Percentiles rank a stretch among this genome's conserved stretches.
phyloP scores from a whole-genome alignment of 2,113 vertebrate species.

The Xiphorhynchus elegans region DNA sequence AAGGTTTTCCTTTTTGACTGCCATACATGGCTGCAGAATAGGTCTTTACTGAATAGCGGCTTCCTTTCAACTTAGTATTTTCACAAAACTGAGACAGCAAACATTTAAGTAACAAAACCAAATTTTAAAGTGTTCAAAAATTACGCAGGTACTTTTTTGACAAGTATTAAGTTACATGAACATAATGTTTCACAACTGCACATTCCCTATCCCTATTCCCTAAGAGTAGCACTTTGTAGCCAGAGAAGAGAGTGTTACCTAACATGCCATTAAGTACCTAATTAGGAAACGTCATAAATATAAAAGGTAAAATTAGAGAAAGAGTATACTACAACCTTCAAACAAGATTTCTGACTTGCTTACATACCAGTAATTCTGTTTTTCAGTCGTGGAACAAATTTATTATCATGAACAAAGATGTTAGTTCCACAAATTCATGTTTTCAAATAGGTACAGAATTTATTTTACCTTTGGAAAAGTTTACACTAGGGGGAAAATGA shows the following conservation, averaged over 20 bases:
- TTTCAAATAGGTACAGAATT: background rate
- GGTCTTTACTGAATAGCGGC: background rate
- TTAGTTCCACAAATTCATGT: background rate
- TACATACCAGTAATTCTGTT: background rate
- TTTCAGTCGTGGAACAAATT: background rate
- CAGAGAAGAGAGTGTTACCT: background rate
- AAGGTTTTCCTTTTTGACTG: background rate
- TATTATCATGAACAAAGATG: background rate
- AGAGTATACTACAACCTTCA: background rate
- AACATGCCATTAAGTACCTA: background rate
- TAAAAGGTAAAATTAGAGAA: background rate
- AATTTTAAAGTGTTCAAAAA: background rate
- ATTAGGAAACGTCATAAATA: background rate
- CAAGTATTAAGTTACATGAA: background rate
- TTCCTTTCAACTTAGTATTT: background rate
- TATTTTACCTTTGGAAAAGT: background rate
- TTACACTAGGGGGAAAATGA: fast-evolving
- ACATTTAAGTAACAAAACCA: background rate
- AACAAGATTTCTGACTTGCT: background rate
- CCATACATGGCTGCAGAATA: fast-evolving
- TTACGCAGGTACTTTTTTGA: fast-evolving
- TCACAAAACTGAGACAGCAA: background rate
- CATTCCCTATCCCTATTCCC: background rate
- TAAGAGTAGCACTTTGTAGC: background rate
- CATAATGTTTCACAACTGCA: background rate